phyloP scores from a whole-genome alignment of 2,113 vertebrate genomes.

The Mus spicilegus region DNA sequence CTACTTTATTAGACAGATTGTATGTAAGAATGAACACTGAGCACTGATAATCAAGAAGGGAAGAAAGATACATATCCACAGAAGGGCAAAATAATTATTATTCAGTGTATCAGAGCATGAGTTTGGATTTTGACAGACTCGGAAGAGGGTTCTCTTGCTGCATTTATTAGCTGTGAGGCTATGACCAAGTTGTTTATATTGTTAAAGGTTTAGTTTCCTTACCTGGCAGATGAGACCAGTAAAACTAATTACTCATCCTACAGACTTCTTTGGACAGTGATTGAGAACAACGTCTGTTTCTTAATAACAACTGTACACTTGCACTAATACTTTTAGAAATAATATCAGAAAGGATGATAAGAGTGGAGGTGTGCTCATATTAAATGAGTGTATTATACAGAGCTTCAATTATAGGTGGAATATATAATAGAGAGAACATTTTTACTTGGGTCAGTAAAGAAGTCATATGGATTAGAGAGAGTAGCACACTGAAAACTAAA shows the following conservation, averaged over 20 bases:
- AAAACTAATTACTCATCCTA: background rate
- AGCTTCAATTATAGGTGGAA: background rate
- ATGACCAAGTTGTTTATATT: background rate
- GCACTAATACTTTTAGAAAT: background rate
- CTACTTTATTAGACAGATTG: conserved; percentile 31
- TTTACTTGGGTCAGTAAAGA: background rate
- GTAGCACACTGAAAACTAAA: background rate
- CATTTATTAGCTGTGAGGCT: background rate
- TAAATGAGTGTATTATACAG: background rate
- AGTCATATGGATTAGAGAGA: background rate
- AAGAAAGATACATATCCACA: background rate
- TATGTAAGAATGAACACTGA: conserved; percentile 40
- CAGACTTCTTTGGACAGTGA: background rate
- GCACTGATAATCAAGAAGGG: conserved; percentile 16
- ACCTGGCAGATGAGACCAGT: background rate
- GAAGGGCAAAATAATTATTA: background rate
- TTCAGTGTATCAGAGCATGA: background rate
- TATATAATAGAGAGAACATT: no score
- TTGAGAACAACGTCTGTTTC: background rate
- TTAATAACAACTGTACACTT: background rate
- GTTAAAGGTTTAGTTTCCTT: conserved; percentile 3
- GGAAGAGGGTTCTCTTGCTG: background rate
- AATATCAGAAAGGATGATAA: background rate
- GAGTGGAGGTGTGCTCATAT: background rate
- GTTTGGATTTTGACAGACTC: background rate